Conservation (phyloP, 2,797 vertebrate genomes). For the Botia almorhae region DNA sequence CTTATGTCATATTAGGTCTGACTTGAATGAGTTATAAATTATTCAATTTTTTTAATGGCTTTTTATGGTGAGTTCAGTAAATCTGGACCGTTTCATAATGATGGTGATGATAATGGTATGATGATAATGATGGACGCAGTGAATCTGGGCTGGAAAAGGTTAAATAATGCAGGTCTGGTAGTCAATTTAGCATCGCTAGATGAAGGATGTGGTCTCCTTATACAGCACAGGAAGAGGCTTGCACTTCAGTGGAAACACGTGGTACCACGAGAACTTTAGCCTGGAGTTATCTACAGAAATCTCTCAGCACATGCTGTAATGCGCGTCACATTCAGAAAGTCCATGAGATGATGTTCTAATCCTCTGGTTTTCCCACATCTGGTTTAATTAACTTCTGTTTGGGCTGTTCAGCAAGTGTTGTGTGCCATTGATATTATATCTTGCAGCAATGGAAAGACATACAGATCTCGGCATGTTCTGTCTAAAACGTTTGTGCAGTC, state of each 20-base stretch:
- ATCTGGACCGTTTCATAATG: background rate
- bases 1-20: background rate
- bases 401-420: background rate
- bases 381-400: background rate
- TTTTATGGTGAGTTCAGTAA: background rate
- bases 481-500: background rate
- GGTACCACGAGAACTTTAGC: constrained; percentile 3
- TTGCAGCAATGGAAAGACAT: background rate
- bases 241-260: constrained; percentile 42
- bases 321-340: background rate
- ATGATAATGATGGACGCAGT: constrained; percentile 14
- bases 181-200: constrained; percentile 9
- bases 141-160: background rate
- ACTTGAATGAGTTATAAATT: background rate
- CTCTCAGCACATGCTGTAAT: background rate
- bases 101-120: background rate
- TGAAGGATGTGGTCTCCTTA: constrained; percentile 59
- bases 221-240: constrained; percentile 59
- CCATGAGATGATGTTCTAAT: background rate
- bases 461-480: background rate
- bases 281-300: constrained; percentile 4
- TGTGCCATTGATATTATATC: background rate
- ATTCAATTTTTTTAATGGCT: background rate
- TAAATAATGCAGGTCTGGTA: constrained; percentile 16
- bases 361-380: background rate